These are phyloP conservation scores for Oophaga sylvatica DNA, from an alignment of 2,797 vertebrate genomes.

Conservation along the genomic window DNA sequence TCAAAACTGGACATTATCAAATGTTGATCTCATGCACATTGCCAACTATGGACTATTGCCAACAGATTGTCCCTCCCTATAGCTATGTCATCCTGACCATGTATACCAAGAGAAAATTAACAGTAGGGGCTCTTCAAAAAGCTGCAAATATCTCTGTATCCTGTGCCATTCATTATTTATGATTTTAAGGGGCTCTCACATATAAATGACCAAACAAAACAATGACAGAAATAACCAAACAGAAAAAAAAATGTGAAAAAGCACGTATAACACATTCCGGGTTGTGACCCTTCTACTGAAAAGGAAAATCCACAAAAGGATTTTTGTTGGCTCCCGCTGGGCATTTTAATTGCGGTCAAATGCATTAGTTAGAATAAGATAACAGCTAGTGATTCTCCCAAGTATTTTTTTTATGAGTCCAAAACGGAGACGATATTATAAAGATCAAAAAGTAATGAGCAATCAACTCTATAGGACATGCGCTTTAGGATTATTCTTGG, in stretches of 20 bases:
- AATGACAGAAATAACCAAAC: constrained; percentile 28
- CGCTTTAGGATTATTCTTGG: constrained; percentile 65
- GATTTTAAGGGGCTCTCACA: neutral
- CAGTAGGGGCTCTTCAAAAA: constrained; percentile 7
- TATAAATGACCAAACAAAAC: constrained; percentile 30
- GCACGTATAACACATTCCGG: constrained; percentile 47
- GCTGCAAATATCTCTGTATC: neutral
- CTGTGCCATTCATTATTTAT: neutral
- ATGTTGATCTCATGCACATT: neutral
- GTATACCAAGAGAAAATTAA: neutral
- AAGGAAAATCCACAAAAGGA: constrained; percentile 30
- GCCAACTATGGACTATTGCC: neutral
- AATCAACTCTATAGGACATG: constrained; percentile 63
- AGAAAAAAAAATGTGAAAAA: constrained; percentile 34
- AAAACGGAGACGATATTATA: constrained; percentile 53
- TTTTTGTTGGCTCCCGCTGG: constrained; percentile 45
- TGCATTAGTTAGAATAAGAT: constrained; percentile 41
- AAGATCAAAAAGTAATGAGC: constrained; percentile 63
- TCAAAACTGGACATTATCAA: neutral
- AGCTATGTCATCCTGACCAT: neutral
- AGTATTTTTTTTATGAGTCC: constrained; percentile 23
- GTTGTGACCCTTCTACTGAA: constrained; percentile 42
- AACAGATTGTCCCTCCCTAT: neutral
- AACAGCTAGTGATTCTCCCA: constrained; percentile 14
- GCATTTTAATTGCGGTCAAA: constrained; percentile 52